phyloP scores from a whole-genome alignment of 2,113 vertebrate species.

The Pygoscelis adeliae region DNA sequence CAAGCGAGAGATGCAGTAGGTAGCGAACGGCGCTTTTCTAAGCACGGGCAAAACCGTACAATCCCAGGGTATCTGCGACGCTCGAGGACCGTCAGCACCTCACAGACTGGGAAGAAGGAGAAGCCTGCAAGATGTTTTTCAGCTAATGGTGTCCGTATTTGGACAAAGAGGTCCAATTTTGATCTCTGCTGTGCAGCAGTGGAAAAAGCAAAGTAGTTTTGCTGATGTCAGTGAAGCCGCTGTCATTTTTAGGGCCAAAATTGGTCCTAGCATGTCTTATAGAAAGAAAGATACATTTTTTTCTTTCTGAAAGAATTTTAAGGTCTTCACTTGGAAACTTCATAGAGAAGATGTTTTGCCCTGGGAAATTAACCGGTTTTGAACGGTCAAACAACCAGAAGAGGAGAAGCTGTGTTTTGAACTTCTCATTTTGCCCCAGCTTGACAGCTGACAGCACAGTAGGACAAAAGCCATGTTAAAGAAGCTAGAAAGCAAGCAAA shows the following conservation, averaged over 20 bases:
- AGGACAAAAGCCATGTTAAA: not conserved
- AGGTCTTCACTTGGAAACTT: not conserved
- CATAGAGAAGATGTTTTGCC: not conserved
- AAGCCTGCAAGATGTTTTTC: not conserved
- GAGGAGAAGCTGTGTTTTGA: not conserved
- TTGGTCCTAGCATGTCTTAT: not conserved
- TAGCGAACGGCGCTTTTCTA: rapidly evolving
- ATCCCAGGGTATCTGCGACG: not conserved
- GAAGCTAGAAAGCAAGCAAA: not conserved
- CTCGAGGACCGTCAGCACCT: not conserved
- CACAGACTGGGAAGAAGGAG: not conserved
- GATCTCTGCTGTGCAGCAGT: not conserved
- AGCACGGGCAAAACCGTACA: not conserved
- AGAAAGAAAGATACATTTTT: not conserved
- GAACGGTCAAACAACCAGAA: not conserved
- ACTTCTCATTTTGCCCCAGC: not conserved
- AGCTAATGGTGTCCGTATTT: not conserved
- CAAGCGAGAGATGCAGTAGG: not conserved
- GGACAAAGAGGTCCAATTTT: not conserved
- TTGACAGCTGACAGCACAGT: not conserved
- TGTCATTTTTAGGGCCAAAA: not conserved
- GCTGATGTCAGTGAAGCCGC: not conserved
- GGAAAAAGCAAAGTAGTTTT: not conserved
- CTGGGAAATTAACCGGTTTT: not conserved
- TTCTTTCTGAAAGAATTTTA: not conserved